Percentiles rank a stretch among this genome's conserved stretches.
phyloP scores from a whole-genome alignment of 2,888 invertebrate species.

The Tipula vernalis region DNA sequence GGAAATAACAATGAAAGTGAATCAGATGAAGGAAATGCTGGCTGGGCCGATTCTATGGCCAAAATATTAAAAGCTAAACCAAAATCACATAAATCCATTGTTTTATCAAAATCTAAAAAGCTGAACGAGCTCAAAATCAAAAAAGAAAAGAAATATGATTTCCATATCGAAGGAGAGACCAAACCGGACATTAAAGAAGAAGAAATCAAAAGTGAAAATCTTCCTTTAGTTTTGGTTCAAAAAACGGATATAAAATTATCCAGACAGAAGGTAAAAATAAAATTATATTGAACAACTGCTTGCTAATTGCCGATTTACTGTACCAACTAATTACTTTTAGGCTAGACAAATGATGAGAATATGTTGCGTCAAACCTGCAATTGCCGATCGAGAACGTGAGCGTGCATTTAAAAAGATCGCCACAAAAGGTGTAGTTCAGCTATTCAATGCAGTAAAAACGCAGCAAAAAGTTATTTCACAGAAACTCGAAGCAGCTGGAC shows the following conservation, averaged over 20 bases:
- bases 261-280: neutral
- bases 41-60: slow-evolving; percentile 73
- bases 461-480: slow-evolving; percentile 68
- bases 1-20: slow-evolving; percentile 6
- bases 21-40: slow-evolving; percentile 40
- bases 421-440: slow-evolving; percentile 83
- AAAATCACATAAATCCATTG: slow-evolving; percentile 58
- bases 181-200: slow-evolving; percentile 34
- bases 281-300: neutral
- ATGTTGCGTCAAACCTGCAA: slow-evolving; percentile 61
- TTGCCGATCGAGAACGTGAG: slow-evolving; percentile 65
- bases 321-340: slow-evolving; percentile 21
- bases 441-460: slow-evolving; percentile 80
- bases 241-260: slow-evolving; percentile 16
- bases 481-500: slow-evolving; percentile 57
- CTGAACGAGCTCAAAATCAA: slow-evolving; percentile 40
- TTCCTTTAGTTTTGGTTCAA: slow-evolving; percentile 17
- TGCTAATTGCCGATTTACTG: neutral
- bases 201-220: slow-evolving; percentile 24
- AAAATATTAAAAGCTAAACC: slow-evolving; percentile 68
- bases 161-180: slow-evolving; percentile 53
- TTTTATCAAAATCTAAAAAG: slow-evolving; percentile 70
- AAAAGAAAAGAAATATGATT: slow-evolving; percentile 39
- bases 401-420: slow-evolving; percentile 67
- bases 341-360: slow-evolving; percentile 36